Evolutionary conservation across 2,888 invertebrate species (phyloP).

Genomic region (Nomada fabriciana): DNA sequence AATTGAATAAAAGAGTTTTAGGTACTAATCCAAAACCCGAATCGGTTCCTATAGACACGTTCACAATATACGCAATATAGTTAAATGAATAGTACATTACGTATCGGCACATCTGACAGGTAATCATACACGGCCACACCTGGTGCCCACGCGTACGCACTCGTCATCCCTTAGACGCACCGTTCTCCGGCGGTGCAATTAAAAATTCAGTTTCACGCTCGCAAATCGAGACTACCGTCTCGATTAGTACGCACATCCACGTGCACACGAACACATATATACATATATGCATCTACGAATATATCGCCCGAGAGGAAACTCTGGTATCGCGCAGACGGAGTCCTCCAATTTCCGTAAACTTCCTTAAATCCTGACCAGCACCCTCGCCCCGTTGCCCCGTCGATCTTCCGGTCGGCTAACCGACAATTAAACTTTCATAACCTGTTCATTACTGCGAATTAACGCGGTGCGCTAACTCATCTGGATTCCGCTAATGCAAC

Average conservation of each 20-base stretch:
- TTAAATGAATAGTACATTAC: no score
- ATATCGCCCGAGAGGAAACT: conserved; percentile 13
- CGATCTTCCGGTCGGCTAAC: conserved; percentile 62
- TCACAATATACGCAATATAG: no score
- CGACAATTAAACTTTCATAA: conserved; percentile 79
- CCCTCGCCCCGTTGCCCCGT: conserved; percentile 3
- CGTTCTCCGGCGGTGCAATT: conserved; percentile 32
- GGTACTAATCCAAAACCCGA: no score
- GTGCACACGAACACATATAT: no score
- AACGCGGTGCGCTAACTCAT: conserved; percentile 75
- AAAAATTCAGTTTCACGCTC: conserved; percentile 47
- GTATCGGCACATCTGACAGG: no score
- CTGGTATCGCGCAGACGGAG: conserved; percentile 18
- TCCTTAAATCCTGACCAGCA: conserved; percentile 41
- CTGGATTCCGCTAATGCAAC: conserved; percentile 74
- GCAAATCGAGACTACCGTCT: conserved; percentile 19
- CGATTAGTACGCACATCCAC: neutral
- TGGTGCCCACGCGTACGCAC: no score
- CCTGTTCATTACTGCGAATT: conserved; percentile 76
- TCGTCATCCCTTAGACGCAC: no score
- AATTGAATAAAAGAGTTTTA: no score
- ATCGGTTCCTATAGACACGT: no score
- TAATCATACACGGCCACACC: no score
- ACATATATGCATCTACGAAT: no score
- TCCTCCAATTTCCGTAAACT: conserved; percentile 54